Evolutionary conservation across 2,113 vertebrate genomes (phyloP).

Genomic region (Atherinomorus stipes): DNA sequence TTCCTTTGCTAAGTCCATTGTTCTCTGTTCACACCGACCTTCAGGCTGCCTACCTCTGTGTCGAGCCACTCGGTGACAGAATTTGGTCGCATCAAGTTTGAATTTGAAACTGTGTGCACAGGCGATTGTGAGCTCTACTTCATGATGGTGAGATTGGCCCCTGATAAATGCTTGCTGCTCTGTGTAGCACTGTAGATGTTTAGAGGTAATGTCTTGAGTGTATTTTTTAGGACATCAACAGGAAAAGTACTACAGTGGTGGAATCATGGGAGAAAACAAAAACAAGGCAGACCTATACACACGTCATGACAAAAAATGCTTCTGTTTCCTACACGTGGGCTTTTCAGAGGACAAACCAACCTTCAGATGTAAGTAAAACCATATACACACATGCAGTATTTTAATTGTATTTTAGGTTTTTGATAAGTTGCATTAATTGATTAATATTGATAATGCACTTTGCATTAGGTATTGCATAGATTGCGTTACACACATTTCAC

Average conservation of each 20-base stretch:
- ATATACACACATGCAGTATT: background rate
- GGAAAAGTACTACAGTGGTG: constrained; percentile 93
- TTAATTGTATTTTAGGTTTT: too few species aligned
- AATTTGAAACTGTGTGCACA: constrained; percentile 93
- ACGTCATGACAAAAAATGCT: constrained; percentile 92
- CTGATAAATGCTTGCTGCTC: background rate
- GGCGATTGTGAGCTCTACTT: constrained; percentile 97
- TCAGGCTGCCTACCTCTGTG: constrained; percentile 91
- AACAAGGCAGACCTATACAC: constrained; percentile 91
- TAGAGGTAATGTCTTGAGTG: background rate
- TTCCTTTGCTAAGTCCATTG: constrained; percentile 2
- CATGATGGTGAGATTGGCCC: constrained; percentile 89
- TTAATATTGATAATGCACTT: too few species aligned
- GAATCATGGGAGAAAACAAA: constrained; percentile 94
- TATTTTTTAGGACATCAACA: constrained; percentile 90
- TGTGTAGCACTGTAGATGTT: background rate
- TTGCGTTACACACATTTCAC: background rate
- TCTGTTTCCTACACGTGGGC: constrained; percentile 97
- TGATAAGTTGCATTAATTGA: too few species aligned
- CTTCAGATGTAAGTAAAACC: constrained; percentile 84
- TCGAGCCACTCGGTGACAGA: constrained; percentile 87
- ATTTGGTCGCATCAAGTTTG: constrained; percentile 92
- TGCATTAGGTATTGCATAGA: too few species aligned
- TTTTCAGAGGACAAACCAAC: constrained; percentile 94
- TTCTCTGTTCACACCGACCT: background rate